Base-by-base conservation (phyloP, 92 coral and sea anemone species). In the Pocillopora grandis region DNA sequence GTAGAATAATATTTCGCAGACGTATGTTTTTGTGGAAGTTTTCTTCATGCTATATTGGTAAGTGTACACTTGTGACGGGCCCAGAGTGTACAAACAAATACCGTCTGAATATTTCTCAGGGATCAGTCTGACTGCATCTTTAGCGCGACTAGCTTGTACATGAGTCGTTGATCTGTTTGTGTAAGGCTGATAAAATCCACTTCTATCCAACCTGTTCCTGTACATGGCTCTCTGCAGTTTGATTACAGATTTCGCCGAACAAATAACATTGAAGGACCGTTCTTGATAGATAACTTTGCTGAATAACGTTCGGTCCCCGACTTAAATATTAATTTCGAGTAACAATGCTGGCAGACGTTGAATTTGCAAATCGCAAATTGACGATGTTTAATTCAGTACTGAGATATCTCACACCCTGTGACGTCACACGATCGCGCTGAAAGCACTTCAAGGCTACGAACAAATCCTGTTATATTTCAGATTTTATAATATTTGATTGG, bases 1-100 rank as follows among this genome's bases (percentile, higher is more conserved):
- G 71, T 92, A 94, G 85, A 94, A 86, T 59, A 72, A 79, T 11
- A 92, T 64, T 70, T 94, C 92, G 72, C 85, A 89, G 63, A 92
- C 71, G 74, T 76, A 88, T 42, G 71, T 88, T 17, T 83, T 89
- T 58, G 71, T 80, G 35, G 93, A 76, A 17, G 77, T 76, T 56
- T 89, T 88, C 52, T 75, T 84, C 20, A 85, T 71, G 42, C 92
- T 91, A 82, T 92, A 94, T 6, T 92, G 90, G 19, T 89, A 94
- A 1, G 92, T 76, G 31, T 90, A 90, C 9, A 87, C 72, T 66
- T 89, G 86, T 57, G 77, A 78, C 15, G 98, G 93, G n/a, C 88
- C 95, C 21, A 62, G 74, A 5, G 85, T 63, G 64, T 77, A 63
- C 76, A 87, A 27, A 65, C 80, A 91, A 79, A 87, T 75, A 0